Base-by-base conservation (phyloP, 2,797 vertebrate species). In the Salarias fasciatus region DNA sequence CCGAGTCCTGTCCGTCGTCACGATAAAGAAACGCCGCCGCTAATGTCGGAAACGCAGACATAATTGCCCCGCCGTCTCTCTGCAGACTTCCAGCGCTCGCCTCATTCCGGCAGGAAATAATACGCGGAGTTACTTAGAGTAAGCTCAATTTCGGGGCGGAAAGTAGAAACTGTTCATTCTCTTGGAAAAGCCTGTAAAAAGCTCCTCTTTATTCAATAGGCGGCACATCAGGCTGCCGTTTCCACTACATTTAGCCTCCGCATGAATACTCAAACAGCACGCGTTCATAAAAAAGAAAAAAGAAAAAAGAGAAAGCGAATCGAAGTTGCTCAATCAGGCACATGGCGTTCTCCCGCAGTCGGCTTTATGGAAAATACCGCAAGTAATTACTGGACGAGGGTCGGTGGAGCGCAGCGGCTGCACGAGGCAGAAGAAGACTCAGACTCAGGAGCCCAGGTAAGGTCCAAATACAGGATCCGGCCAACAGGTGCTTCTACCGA, bases 1-100 rank as follows among this genome's bases (percentile, higher is more conserved):
- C 58, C 77, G 72, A 66, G 71, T 46, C 38, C 67, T 58, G 59
- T 36, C 79, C 53, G 36, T 77, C 75, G 79, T 80, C 77, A 71
- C 60, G 77, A 82, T 69, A 57, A 45, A 15, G 70, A 77, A 73
- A 72, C 72, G 75, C 69, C 83, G 67, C 52, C 37, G 43, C 18
- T 24, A 66, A 73, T 7, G 69, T 75, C 65, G 62, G 69, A 58
- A 69, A 66, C 59, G 67, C 43, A 29, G 33, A 37, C 58, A 46
- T 66, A 75, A 77, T 72, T 80, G 67, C 66, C 40, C 48, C 45
- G 71, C 35, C 63, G 30, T 31, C 46, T 58, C 59, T 66, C n/a
- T 40, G 51, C 6, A 18, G 43, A 57, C 24, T 36, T 59, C 54
- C 57, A 12, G 51, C 12, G 52, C 62, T 55, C 43, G 42, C 55